Evolutionary conservation across 1,140 invertebrate genomes (phyloP).

Genomic region (Thaumatotibia leucotreta): DNA sequence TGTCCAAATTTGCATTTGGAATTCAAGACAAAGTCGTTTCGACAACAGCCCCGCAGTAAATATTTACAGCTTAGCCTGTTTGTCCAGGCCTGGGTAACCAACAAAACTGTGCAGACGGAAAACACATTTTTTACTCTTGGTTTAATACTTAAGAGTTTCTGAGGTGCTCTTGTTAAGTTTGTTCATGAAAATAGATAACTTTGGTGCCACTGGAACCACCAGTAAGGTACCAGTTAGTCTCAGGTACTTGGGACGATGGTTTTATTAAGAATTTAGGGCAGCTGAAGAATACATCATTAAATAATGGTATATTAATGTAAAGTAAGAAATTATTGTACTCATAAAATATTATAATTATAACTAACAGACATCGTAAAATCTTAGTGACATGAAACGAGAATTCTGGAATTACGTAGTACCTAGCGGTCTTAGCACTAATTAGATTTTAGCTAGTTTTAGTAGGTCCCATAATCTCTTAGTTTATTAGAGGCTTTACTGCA

Average conservation of each 20-base stretch:
- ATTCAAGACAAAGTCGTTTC: not conserved
- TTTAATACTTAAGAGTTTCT: too few relatives aligned
- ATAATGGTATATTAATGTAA: not conserved
- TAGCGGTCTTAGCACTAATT: too few relatives aligned
- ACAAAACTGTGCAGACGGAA: not conserved
- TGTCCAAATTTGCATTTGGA: not conserved
- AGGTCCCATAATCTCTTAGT: too few relatives aligned
- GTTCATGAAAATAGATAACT: not conserved
- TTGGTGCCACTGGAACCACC: not conserved
- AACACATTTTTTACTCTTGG: not conserved
- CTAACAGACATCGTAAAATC: too few relatives aligned
- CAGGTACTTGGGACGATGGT: not conserved
- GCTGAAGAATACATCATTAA: not conserved
- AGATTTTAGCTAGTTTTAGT: too few relatives aligned
- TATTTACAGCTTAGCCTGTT: not conserved
- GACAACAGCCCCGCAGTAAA: not conserved
- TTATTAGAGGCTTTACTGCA: too few relatives aligned
- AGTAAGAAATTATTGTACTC: not conserved
- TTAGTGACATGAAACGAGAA: too few relatives aligned
- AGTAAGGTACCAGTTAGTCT: not conserved
- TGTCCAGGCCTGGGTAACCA: not conserved
- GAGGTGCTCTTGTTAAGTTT: not conserved
- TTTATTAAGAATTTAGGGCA: not conserved
- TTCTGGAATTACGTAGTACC: too few relatives aligned
- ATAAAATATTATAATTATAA: not conserved